A percentile compares a stretch with the other conserved stretches of the same genome.
Conservation (phyloP, 2,888 invertebrate species). For the Odontomyia ornata region DNA sequence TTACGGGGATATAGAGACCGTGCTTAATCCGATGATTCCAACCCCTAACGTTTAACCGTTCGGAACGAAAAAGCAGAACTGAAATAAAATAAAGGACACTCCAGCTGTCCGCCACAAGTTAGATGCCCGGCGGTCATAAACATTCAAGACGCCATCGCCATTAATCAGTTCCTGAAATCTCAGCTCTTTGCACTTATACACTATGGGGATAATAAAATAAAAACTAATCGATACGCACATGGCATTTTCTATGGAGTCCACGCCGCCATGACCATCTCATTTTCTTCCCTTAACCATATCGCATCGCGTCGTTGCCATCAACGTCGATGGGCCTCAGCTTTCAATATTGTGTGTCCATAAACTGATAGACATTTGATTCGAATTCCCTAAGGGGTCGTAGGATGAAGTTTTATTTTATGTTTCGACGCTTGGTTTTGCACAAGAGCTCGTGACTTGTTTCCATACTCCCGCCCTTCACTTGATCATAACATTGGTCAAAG, state of each 20-base stretch:
- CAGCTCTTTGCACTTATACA: slow-evolving; percentile 31
- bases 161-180: slow-evolving; percentile 40
- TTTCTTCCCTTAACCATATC: no score
- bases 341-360: slow-evolving; percentile 39
- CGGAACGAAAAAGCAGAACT: neutral
- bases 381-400: slow-evolving; percentile 17
- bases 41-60: neutral
- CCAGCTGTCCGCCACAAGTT: neutral
- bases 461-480: neutral
- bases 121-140: slow-evolving; percentile 16
- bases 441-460: neutral
- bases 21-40: neutral
- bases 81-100: no score
- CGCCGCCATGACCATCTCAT: neutral
- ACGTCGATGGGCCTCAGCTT: slow-evolving; percentile 15
- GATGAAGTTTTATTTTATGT: slow-evolving; percentile 22
- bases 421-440: neutral
- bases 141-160: slow-evolving; percentile 39
- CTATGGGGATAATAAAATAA: slow-evolving; percentile 22
- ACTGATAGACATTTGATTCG: slow-evolving; percentile 37
- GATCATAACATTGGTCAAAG: no score
- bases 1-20: neutral
- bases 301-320: neutral
- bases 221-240: slow-evolving; percentile 34
- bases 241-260: neutral